Conservation (phyloP, 2,113 vertebrate genomes). For the Myocastor coypus region DNA sequence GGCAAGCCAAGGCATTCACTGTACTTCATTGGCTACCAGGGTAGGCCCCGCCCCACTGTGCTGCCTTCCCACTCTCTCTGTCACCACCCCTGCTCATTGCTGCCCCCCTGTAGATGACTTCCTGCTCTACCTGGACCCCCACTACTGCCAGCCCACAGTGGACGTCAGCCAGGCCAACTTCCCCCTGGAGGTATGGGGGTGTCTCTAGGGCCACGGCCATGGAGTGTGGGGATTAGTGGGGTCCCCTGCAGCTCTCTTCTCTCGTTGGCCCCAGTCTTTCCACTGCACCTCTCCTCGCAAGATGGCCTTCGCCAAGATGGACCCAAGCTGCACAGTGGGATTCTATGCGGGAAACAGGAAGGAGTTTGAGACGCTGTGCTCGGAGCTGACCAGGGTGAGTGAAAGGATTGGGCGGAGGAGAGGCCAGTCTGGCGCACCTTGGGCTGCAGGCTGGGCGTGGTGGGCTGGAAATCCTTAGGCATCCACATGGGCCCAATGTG, state of each 20-base stretch:
- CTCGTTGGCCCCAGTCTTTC: conserved; percentile 88
- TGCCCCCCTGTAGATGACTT: conserved; percentile 89
- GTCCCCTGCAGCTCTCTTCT: not conserved
- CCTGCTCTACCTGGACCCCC: conserved; percentile 95
- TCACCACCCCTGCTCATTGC: accelerated
- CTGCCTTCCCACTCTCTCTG: not conserved
- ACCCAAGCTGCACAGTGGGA: conserved; percentile 95
- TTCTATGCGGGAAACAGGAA: conserved; percentile 92
- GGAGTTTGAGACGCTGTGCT: conserved; percentile 93
- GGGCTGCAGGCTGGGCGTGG: too few species aligned
- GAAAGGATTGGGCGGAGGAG: accelerated
- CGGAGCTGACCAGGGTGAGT: conserved; percentile 89
- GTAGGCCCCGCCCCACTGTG: conserved; percentile 79
- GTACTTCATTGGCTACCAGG: conserved; percentile 95
- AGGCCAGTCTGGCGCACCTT: too few species aligned
- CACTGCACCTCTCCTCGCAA: conserved; percentile 95
- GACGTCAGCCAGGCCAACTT: conserved; percentile 90
- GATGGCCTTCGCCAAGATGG: conserved; percentile 94
- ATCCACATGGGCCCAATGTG: not conserved
- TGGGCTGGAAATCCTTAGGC: not conserved
- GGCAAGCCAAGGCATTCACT: conserved; percentile 95
- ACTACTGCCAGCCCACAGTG: conserved; percentile 94
- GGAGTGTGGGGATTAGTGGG: accelerated
- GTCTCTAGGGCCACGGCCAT: not conserved
- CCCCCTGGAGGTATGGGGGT: conserved; percentile 89